Percentiles rank a stretch among this genome's conserved stretches.
phyloP scores from a whole-genome alignment of 2,888 invertebrate genomes.

The Bugula neritina region DNA sequence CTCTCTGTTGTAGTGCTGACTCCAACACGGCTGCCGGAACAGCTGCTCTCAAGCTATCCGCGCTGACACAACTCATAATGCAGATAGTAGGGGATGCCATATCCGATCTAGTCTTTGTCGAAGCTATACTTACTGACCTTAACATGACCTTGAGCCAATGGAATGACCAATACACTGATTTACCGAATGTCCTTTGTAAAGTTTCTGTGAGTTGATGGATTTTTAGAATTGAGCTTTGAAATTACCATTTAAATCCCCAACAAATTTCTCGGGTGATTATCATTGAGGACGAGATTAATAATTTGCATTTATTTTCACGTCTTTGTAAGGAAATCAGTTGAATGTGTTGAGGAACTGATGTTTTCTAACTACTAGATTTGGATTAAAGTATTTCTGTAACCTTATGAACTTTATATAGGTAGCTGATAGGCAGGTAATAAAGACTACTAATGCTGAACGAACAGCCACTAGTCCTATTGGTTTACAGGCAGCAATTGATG shows the following conservation, averaged over 20 bases:
- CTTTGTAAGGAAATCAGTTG: too few species aligned
- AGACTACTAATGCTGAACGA: constrained; percentile 82
- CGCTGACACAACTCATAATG: constrained; percentile 78
- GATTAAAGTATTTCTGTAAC: too few species aligned
- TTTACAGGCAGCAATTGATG: constrained; percentile 74
- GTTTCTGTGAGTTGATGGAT: constrained; percentile 78
- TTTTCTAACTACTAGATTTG: too few species aligned
- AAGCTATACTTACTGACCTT: constrained; percentile 74
- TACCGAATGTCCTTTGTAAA: constrained; percentile 78
- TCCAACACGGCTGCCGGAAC: constrained; percentile 12
- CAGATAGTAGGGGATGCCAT: constrained; percentile 89
- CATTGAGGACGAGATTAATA: too few species aligned
- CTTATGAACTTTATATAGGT: constrained; percentile 45
- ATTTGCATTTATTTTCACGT: too few species aligned
- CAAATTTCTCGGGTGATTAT: too few species aligned
- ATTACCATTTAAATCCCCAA: too few species aligned
- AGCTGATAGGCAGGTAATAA: constrained; percentile 74
- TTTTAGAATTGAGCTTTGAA: too few species aligned
- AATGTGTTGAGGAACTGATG: too few species aligned
- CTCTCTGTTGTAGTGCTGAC: not conserved
- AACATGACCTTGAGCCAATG: constrained; percentile 76
- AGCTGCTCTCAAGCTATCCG: constrained; percentile 63
- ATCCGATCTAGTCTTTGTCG: constrained; percentile 88
- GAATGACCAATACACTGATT: constrained; percentile 73
- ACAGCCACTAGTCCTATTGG: constrained; percentile 72